Evolutionary conservation across 2,113 vertebrate species (phyloP), one percentile per base, ranked within the genome.

Genomic region (Pangasianodon gigas): DNA sequence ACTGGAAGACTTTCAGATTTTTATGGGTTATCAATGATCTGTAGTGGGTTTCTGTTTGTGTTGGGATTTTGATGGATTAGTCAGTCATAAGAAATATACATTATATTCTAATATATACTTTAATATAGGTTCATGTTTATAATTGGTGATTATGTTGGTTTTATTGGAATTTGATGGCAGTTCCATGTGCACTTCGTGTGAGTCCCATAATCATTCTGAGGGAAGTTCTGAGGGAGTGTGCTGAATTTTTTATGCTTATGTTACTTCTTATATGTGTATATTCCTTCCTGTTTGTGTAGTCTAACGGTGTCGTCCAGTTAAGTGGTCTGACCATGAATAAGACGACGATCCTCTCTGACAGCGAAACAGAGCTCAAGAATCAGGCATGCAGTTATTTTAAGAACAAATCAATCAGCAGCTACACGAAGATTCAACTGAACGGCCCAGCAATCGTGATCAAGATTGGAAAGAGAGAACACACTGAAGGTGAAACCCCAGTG

Each of bases 261-360:
- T 75, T 44, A 75, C 10, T 14, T 79, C 44, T 79, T 13, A n/a
- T 81, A 32, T n/a, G 24, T 82, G 29, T 54, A 1, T 41, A 60
- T 14, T 6, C 10, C 6, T 84, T 84, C 5, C 56, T 84, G 9
- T 84, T 44, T 77, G 65, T 84, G 11, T 92, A 96, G 96, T 94
- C 94, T 11, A 96, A 95, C 93, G 96, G 96, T 71, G 41, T 69
- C 18, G n/a, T 96, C 65, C 0, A 41, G 44, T n/a, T 95, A 8
- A 0, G 54, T 18, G 0, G 0, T 19, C 0, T 92, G 2, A 7
- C 0, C 0, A 0, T 0, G 1, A 54, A 90, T 0, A 0, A 0
- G 0, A 0, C 7, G 1, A 21, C 0, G 0, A 13, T 87, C 24
- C 71, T 86, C 26, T 93, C 84, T 11, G 95, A 94, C 89, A 85